Evolutionary conservation across 2,888 invertebrate genomes (phyloP).

Genomic region (Agriotes lineatus): DNA sequence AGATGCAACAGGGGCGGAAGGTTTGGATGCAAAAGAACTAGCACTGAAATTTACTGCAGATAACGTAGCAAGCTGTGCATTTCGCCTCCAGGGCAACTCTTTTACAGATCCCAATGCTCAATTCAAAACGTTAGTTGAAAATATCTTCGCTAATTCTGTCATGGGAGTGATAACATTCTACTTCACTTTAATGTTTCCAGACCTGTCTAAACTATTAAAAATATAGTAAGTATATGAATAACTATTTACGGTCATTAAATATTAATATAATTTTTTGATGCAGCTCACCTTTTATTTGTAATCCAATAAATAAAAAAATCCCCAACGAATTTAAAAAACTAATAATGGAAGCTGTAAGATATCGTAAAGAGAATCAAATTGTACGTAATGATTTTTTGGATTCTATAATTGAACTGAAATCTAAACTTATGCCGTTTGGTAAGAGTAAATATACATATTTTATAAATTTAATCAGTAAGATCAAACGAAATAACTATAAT

Average conservation of each 20-base stretch:
- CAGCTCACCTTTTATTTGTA: too few relatives aligned
- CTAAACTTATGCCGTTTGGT: constrained; percentile 35
- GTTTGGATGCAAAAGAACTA: constrained; percentile 58
- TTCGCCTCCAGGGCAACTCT: constrained; percentile 63
- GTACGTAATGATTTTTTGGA: constrained; percentile 65
- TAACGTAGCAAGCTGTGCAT: constrained; percentile 64
- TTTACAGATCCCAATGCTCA: constrained; percentile 55
- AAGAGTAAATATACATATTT: too few relatives aligned
- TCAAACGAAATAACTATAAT: too few relatives aligned
- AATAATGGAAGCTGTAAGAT: constrained; percentile 59
- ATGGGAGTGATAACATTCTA: constrained; percentile 48
- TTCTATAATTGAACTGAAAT: constrained; percentile 59
- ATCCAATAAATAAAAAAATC: not conserved
- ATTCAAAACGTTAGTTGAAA: constrained; percentile 56
- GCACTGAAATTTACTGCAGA: constrained; percentile 63
- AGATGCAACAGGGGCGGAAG: not conserved
- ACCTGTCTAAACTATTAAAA: constrained; percentile 49
- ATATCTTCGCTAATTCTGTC: too few relatives aligned
- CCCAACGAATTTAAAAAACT: constrained; percentile 38
- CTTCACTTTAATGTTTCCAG: constrained; percentile 51
- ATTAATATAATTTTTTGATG: too few relatives aligned
- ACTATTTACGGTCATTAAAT: too few relatives aligned
- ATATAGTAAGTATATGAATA: constrained; percentile 41
- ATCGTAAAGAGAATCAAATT: constrained; percentile 61
- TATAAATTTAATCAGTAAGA: too few relatives aligned